Evolutionary conservation across 2,888 invertebrate species (phyloP), one percentile per base, ranked within the genome.

Genomic region (Zhengitettix transpicula): DNA sequence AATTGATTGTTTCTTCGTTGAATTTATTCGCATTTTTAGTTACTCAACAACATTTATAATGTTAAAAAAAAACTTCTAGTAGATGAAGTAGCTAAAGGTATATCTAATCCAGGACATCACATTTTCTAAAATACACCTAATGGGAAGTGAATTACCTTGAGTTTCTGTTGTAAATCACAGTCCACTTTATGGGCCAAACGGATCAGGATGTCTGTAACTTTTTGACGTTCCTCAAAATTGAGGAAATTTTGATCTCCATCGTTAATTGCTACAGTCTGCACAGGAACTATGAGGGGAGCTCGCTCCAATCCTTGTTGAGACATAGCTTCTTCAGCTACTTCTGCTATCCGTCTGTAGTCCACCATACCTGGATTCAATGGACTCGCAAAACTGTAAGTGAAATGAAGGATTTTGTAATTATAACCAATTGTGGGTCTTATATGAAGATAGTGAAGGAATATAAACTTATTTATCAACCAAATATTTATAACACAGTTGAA

Each of bases 161-260:
- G 84, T 42, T 86, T 75, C 55, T 84, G 82, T 57, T 81, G 76
- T 52, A 88, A 76, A 67, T 88, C 87, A 63, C 82, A 78, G 66
- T 85, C 83, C 0, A 83, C 81, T 55, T 78, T 77, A 65, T 79
- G 79, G 44, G 83, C 77, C 17, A 89, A 75, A 69, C 85, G 86
- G 71, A 82, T 78, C 67, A 89, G 76, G 1, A 85, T 86, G 60
- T 77, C 73, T 1, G 84, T 79, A 51, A 84, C 77, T 42, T 76
- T 69, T 61, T 76, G 76, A 41, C 89, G 75, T 72, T 88, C 87
- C 63, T 87, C 85, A 70, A 82, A 87, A 73, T 85, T 85, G 64
- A 88, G 78, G 77, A 85, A 87, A 65, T 78, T 78, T 63, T 72
- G 72, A 15, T 81, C 77, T 65, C 82, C 77, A 69, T 85, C 84